Evolutionary conservation across 1,140 invertebrate species (phyloP), one percentile per base, ranked within the genome.

Genomic region (Luehdorfia chinensis): DNA sequence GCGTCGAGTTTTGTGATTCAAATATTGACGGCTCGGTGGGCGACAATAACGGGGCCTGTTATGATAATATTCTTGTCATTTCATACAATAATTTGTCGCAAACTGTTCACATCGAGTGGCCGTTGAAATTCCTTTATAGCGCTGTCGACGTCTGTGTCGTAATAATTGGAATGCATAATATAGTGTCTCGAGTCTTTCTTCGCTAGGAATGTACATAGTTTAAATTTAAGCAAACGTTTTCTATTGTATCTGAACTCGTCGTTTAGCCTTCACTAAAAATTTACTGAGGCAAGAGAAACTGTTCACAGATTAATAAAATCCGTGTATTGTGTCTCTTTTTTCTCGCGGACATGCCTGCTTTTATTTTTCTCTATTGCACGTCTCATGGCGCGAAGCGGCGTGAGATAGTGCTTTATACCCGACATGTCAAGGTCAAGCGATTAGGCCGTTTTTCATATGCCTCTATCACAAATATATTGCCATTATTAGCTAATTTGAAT

Each of bases 1-100:
- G 39, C 51, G 64, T 28, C 60, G 45, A 68, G 72, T 78, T 81
- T 84, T 81, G 77, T 79, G 74, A 80, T 84, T 75, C 75, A 76
- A 84, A 79, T 79, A 79, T 69, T 59, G 61, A 57, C 66, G 57
- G 67, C 31, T 46, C 72, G 54, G 76, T 79, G 77, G 74, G 74
- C 77, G 77, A 81, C 70, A 71, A 70, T 68, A 51, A 60, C 44
- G 43, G 45, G 41, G 50, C 66, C 78, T 72, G 74, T 79, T 81
- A 84, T 84, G 75, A 80, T 78, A 84, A 84, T 81, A 71, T 73
- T 75, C 57, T 21, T 59, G 63, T 55, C 53, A 63, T 73, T 73
- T 73, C 65, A 62, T 74, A 75, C 65, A 74, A 75, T 64, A 74
- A 71, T 78, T 74, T 66, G 66, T 59, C 56, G 47, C 60, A 53